Evolutionary conservation across 2,888 invertebrate genomes (phyloP), one percentile per base, ranked within the genome.

Genomic region (Pachymerium ferrugineum): DNA sequence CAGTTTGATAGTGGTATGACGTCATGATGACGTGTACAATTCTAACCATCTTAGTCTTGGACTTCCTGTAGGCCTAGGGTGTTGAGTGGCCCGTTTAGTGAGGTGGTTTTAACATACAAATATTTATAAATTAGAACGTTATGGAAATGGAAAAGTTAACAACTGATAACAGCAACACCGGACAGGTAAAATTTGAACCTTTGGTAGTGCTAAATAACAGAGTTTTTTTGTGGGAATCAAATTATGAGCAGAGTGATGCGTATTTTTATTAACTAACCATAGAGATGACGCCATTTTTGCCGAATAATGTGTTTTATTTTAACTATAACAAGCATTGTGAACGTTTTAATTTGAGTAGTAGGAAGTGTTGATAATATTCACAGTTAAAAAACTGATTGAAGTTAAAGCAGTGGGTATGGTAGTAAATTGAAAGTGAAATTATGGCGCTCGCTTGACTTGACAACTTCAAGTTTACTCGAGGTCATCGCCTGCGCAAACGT

Each of bases 1-100:
- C n/a, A n/a, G n/a, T n/a, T n/a, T n/a, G 62, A 62, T 62, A 28
- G 62, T 5, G 62, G 62, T 62, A n/a, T 62, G 62, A 62, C 62
- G 62, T 62, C 62, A 62, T 28, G 28, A 28, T 62, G 62, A 62
- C 62, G 62, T 62, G 10, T 62, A n/a, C 62, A 62, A 62, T 62
- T 62, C 47, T 22, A 22, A 16, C 22, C 47, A 38, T 47, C 47
- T n/a, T n/a, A 47, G 47, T 22, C 47, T 47, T 47, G 47, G 16
- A 47, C 47, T 47, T 47, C 47, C 47, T 47, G 19, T 47, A 47
- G 47, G 47, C 47, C 19, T 47, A 47, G 8, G 47, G 47, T 47
- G 16, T 47, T 47, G 47, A 47, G 47, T 47, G 47, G 47, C 47
- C 47, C 47, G 47, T 47, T 47, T 47, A 47, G 47, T 16, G 47